Conservation (phyloP, 1,140 invertebrate genomes). For the Apis mellifera region Amel_HAv3.1 CM009939.2:3606001-3606500, state of each 20-base stretch:
- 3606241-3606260: constrained; percentile 58
- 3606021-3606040: constrained; percentile 59
- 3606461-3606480: constrained; percentile 27
- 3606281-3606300: not conserved
- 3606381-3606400: too few relatives aligned
- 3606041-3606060: constrained; percentile 68
- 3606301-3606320: not conserved
- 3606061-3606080: constrained; percentile 75
- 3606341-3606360: not conserved
- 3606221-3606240: constrained; percentile 57
- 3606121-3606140: constrained; percentile 80
- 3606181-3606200: constrained; percentile 82
- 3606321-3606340: not conserved
- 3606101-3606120: constrained; percentile 72
- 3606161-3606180: constrained; percentile 81
- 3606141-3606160: constrained; percentile 77
- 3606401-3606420: too few relatives aligned
- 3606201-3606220: constrained; percentile 76
- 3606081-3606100: constrained; percentile 72
- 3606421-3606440: constrained; percentile 3
- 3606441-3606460: not conserved
- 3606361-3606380: not conserved
- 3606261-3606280: not conserved
- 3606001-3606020: constrained; percentile 36
- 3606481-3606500: constrained; percentile 16